Conservation (phyloP, 2,888 invertebrate species). For the Hirtodrosophila duncani region DNA sequence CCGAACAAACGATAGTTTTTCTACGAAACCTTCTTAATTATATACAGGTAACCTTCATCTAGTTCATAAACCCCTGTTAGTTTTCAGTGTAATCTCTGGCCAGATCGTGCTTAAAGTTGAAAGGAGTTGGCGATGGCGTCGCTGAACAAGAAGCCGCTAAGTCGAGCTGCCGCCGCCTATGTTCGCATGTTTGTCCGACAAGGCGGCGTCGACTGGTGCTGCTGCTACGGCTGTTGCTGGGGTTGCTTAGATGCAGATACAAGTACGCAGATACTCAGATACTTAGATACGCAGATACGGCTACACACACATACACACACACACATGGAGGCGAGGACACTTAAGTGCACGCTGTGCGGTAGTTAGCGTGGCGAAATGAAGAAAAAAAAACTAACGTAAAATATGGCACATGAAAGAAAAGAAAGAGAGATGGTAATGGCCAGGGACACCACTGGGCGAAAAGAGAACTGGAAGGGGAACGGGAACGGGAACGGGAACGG, state of each 20-base stretch:
- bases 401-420: slow-evolving; percentile 38
- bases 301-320: slow-evolving; percentile 29
- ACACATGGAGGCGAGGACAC: slow-evolving; percentile 39
- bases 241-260: slow-evolving; percentile 23
- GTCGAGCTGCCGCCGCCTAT: not conserved
- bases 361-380: slow-evolving; percentile 63
- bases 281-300: slow-evolving; percentile 18
- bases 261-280: slow-evolving; percentile 13
- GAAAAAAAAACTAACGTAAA: slow-evolving; percentile 58
- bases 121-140: too few species aligned
- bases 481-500: too few species aligned
- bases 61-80: too few species aligned
- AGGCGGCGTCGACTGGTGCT: slow-evolving; percentile 24
- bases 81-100: too few species aligned
- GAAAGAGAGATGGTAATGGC: too few species aligned
- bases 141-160: too few species aligned
- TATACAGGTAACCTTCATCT: too few species aligned
- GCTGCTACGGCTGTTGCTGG: slow-evolving; percentile 12
- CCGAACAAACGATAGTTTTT: too few species aligned
- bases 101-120: too few species aligned
- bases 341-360: slow-evolving; percentile 66
- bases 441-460: too few species aligned
- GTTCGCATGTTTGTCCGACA: slow-evolving; percentile 42
- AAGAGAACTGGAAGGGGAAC: too few species aligned
- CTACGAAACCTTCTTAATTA: too few species aligned